These are phyloP conservation scores for Hippopotamyrus pictus DNA, from an alignment of 2,797 vertebrate genomes.

Conservation along the genomic window DNA sequence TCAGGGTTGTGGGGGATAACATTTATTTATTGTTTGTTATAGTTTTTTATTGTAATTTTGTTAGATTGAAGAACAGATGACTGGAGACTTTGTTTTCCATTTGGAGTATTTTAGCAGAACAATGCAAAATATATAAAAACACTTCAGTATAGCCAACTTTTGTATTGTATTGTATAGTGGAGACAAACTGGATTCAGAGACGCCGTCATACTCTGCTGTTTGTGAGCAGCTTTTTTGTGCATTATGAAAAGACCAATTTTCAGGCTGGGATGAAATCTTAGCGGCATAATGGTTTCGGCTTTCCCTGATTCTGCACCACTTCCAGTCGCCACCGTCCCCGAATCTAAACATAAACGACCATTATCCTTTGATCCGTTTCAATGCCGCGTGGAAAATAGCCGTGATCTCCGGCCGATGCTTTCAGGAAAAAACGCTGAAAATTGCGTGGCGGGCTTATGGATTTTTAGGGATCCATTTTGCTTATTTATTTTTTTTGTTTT, in stretches of 20 bases:
- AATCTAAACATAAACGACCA: not conserved
- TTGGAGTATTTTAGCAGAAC: not conserved
- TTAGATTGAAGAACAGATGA: not conserved
- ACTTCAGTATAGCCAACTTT: not conserved
- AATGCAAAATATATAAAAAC: not conserved
- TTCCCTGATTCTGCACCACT: not conserved
- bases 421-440: not conserved
- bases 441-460: not conserved
- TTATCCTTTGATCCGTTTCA: constrained; percentile 18
- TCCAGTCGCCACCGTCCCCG: not conserved
- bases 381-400: not conserved
- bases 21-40: not conserved
- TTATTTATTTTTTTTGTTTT: not conserved
- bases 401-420: not conserved
- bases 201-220: not conserved
- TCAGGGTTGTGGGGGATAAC: not conserved
- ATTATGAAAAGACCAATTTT: not conserved
- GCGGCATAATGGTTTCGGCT: not conserved
- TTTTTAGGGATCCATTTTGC: constrained; percentile 8
- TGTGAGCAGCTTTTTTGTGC: not conserved
- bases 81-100: not conserved
- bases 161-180: not conserved
- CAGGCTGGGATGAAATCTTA: not conserved
- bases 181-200: not conserved
- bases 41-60: not conserved